Base-by-base conservation (phyloP, 2,888 invertebrate genomes). In the Ormyrus labotus region DNA sequence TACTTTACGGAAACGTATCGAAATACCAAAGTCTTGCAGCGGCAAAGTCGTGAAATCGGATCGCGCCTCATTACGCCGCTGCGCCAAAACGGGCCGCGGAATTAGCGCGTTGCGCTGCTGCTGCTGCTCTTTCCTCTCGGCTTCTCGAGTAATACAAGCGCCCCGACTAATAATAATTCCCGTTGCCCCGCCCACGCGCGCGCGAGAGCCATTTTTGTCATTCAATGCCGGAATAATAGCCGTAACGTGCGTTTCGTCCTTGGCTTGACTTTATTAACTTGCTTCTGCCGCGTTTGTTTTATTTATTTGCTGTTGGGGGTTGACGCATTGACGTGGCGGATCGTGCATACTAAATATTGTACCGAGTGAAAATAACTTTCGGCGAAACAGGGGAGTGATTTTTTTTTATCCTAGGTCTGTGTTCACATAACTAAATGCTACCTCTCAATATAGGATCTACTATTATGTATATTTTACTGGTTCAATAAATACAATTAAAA, bases 1-100 rank as follows among this genome's bases (percentile, higher is more conserved):
- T 78, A 61, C 34, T 81, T 78, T 60, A 70, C 45, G 81, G 13
- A 78, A 77, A 67, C 10, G 70, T 78, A 81, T 81, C 74, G 73
- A 57, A 70, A 81, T 78, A 74, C 69, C 58, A 60, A 81, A 81
- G 76, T 67, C 53, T 34, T 34, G 63, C 5, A 9, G 70, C 13
- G 2, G 58, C 11, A 47, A 51, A 72, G 34, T 67, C 47, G 69
- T 55, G 77, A 77, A 77, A 81, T 81, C 77, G 73, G 73, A 81
- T 81, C 76, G 51, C 65, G 58, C 71, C 71, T 76, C 71, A 80
- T 76, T 71, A 75, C 68, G 51, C 57, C 34, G 34, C 34, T 34
- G 34, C 34, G 4, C 34, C 34, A 34, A 34, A n/a, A 48, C 57
- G 8, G 34, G 7, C n/a, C 13, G 60, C 53, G 50, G 65, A 73